Percentiles rank a stretch among this genome's conserved stretches.
Conservation (phyloP, 64 coral and sea anemone species). For the Platygyra sinensis region DNA sequence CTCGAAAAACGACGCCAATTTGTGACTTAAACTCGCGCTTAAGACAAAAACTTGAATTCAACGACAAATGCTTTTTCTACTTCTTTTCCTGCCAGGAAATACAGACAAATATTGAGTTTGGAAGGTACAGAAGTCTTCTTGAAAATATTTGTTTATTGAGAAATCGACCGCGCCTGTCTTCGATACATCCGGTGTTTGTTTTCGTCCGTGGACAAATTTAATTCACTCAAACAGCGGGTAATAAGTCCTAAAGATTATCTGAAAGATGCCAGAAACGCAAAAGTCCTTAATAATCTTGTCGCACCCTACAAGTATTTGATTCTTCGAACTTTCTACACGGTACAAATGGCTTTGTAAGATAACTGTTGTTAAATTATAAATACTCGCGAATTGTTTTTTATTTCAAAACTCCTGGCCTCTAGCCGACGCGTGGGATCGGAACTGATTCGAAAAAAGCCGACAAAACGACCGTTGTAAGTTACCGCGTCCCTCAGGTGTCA, state of each 20-base stretch:
- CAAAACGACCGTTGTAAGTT: background rate
- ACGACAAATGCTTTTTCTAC: background rate
- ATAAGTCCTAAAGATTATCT: too few species aligned
- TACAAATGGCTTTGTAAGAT: too few species aligned
- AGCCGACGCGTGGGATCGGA: background rate
- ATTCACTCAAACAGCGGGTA: too few species aligned
- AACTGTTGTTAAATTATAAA: too few species aligned
- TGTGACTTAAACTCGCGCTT: too few species aligned
- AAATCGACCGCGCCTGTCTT: background rate
- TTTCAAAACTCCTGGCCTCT: background rate
- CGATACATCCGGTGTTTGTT: background rate
- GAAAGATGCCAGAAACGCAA: too few species aligned
- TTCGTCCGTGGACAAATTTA: background rate
- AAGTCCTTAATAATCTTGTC: too few species aligned
- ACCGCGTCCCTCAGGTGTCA: slow-evolving; percentile 16
- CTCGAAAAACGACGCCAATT: too few species aligned
- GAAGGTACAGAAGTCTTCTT: too few species aligned
- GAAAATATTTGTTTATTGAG: background rate
- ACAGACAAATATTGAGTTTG: background rate
- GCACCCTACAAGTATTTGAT: too few species aligned
- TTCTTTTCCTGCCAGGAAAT: background rate
- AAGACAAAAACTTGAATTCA: too few species aligned
- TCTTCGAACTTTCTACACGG: too few species aligned
- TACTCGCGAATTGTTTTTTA: background rate
- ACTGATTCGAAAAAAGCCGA: background rate